Evolutionary conservation across 2,113 vertebrate genomes (phyloP), one percentile per base, ranked within the genome.

Genomic region (Callopanchax toddi): DNA sequence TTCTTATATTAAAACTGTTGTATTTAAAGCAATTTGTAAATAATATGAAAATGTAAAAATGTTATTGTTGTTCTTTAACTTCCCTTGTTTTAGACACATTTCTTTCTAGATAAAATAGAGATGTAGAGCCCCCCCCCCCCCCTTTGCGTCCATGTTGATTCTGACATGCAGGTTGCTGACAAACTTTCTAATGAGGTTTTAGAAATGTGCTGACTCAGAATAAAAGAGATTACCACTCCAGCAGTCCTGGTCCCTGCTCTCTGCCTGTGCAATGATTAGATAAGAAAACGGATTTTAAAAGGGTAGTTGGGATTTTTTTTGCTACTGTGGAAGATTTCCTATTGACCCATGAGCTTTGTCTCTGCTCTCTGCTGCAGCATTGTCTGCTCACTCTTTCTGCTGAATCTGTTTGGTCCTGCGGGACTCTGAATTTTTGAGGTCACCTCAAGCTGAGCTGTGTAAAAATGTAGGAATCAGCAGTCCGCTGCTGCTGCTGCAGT

Each of bases 391-490:
- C 52, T 69, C 63, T 74, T n/a, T 80, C 48, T 51, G 71, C 86
- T 83, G 85, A 79, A 77, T 85, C 20, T 20, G 74, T 74, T 68
- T 63, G 74, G 74, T 86, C 78, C 76, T 66, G 73, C n/a, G 48
- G 58, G 82, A 52, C 36, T 51, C 36, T 60, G 74, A 54, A 57
- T 39, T 36, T 22, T 71, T 71, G 88, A 85, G 88, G 88, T 91
- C 88, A 91, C 84, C 84, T 60, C 61, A 44, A 81, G 60, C 79
- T 5, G 36, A 59, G 74, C 75, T 59, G 76, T 21, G 43, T 72
- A 46, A 61, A 89, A 91, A 86, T 75, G 79, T 68, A n/a, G 18
- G 70, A 79, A 62, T 89, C 89, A 88, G 87, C 86, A 87, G 69
- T 80, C 39, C 42, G 15, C 48, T 50, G 48, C 46, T 34, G 50